A percentile compares a stretch with the other conserved stretches of the same genome.
phyloP scores from a whole-genome alignment of 2,797 vertebrate genomes.

The Pseudochaenichthys georgianus region DNA sequence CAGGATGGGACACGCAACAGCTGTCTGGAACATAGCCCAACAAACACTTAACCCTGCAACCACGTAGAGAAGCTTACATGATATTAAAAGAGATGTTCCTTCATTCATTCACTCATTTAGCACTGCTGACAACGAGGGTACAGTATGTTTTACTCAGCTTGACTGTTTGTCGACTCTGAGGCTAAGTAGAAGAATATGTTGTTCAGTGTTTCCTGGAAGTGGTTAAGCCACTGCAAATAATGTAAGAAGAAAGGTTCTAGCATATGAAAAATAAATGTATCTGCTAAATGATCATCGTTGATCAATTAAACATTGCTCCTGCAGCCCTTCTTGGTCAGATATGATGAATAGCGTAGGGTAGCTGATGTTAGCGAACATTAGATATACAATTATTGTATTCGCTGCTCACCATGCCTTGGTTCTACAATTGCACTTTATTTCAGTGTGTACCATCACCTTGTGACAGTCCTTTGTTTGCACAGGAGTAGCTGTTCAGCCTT shows the following conservation, averaged over 20 bases:
- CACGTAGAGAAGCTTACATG: slow-evolving; percentile 38
- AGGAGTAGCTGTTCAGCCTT: neutral
- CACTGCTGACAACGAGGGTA: slow-evolving; percentile 5
- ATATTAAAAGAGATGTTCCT: slow-evolving; percentile 38
- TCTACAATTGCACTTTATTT: neutral
- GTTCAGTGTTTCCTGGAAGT: neutral
- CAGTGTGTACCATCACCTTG: neutral
- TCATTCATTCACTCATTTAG: slow-evolving; percentile 21
- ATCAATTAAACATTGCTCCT: neutral
- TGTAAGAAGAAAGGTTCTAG: neutral
- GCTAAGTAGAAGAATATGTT: too few relatives aligned
- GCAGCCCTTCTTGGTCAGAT: neutral
- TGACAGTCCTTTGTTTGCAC: neutral
- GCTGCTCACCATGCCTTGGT: neutral
- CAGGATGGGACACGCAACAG: slow-evolving; percentile 59
- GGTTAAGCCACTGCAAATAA: neutral
- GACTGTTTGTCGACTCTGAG: neutral
- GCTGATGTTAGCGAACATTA: neutral
- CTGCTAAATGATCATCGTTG: neutral
- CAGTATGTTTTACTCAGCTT: neutral
- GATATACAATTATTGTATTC: neutral
- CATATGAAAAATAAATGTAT: neutral
- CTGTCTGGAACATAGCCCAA: slow-evolving; percentile 63
- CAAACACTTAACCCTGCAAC: slow-evolving; percentile 50
- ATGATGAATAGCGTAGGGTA: neutral